These are phyloP conservation scores for Tryphoninae sp. DNA, from an alignment of 2,888 invertebrate genomes.

Conservation along the genomic window DNA sequence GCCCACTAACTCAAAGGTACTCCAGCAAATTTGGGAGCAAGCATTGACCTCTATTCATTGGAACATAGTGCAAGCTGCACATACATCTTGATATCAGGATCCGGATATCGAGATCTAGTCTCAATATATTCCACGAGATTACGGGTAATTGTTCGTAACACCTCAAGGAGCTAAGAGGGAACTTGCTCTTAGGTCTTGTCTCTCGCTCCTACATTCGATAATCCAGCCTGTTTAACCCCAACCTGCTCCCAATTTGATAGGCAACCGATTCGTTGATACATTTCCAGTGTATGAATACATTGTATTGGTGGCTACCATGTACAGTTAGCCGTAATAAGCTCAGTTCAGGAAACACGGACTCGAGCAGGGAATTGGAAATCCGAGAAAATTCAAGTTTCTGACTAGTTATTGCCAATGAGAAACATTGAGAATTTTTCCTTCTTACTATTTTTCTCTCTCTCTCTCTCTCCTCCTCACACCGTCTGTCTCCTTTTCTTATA, in stretches of 20 bases:
- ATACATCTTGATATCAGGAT: conserved; percentile 44
- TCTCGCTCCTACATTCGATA: conserved; percentile 20
- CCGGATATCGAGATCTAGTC: conserved; percentile 45
- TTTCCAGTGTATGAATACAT: conserved; percentile 18
- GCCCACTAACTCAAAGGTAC: not conserved
- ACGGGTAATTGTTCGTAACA: conserved; percentile 62
- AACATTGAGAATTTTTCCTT: not conserved
- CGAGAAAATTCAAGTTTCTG: conserved; percentile 1
- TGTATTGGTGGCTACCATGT: not conserved
- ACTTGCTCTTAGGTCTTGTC: not conserved
- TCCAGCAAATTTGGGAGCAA: not conserved
- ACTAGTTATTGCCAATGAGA: not conserved
- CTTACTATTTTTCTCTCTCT: not conserved
- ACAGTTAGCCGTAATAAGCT: not conserved
- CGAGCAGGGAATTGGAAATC: not conserved
- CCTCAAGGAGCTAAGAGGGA: conserved; percentile 19
- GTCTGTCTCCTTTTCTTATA: too few species aligned
- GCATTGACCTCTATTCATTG: conserved; percentile 30
- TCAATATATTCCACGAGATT: conserved; percentile 59
- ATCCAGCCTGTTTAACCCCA: conserved; percentile 7
- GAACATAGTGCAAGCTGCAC: conserved; percentile 8
- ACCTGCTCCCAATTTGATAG: conserved; percentile 24
- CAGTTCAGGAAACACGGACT: conserved; percentile 1
- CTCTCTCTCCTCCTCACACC: not conserved
- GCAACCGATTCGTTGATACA: conserved; percentile 29